Evolutionary conservation across 2,113 vertebrate genomes (phyloP).

Genomic region (Pelecanoides urinatrix): DNA sequence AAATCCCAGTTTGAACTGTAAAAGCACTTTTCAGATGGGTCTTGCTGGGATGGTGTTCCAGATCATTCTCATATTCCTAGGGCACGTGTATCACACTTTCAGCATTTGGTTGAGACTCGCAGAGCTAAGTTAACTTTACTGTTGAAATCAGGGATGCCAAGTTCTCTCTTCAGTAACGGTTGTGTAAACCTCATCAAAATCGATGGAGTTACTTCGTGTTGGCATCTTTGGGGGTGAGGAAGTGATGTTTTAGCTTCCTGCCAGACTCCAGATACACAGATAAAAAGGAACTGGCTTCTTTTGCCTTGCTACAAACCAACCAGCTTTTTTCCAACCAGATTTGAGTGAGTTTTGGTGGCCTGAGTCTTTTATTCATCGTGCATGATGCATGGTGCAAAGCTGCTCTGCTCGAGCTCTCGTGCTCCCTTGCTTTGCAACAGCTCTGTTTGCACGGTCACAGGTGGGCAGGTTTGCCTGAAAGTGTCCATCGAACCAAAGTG

Average conservation of each 20-base stretch:
- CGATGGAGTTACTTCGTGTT: background rate
- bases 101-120: background rate
- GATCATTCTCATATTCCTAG: background rate
- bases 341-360: background rate
- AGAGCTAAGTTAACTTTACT: background rate
- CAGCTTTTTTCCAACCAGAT: background rate
- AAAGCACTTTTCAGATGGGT: background rate
- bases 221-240: background rate
- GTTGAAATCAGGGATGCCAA: background rate
- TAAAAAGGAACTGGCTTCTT: background rate
- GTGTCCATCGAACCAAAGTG: rapidly evolving
- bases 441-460: background rate
- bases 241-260: background rate
- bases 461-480: background rate
- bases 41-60: background rate
- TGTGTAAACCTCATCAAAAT: background rate
- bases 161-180: background rate
- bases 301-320: background rate
- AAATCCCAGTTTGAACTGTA: background rate
- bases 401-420: background rate
- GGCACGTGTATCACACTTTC: background rate
- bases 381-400: background rate
- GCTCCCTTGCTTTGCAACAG: background rate
- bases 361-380: background rate
- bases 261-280: background rate